phyloP scores from a whole-genome alignment of 2,797 vertebrate genomes.

The Megalops cyprinoides region DNA sequence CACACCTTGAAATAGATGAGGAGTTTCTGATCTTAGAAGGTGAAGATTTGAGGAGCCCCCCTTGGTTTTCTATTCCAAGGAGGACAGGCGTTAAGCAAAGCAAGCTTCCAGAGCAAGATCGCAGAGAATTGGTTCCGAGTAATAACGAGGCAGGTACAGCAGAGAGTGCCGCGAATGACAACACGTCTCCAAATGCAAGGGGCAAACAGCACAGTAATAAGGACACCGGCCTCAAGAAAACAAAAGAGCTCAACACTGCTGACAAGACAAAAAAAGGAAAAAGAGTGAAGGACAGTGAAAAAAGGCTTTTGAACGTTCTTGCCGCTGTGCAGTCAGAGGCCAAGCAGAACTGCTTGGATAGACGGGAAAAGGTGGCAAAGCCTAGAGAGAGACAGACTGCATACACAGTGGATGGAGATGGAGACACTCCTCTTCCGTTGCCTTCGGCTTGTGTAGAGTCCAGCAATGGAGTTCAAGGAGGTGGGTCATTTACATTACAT shows the following conservation, averaged over 20 bases:
- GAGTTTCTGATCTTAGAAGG: constrained; percentile 76
- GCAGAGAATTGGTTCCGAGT: neutral
- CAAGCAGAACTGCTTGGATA: neutral
- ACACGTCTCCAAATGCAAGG: neutral
- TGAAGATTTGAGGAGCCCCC: constrained; percentile 40
- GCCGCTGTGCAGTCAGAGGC: neutral
- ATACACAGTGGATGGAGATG: constrained; percentile 12
- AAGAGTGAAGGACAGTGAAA: constrained; percentile 36
- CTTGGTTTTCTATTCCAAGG: constrained; percentile 62
- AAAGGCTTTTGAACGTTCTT: constrained; percentile 3
- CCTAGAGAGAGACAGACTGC: constrained; percentile 7
- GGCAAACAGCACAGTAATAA: neutral
- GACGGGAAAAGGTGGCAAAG: constrained; percentile 9
- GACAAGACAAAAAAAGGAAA: constrained; percentile 42
- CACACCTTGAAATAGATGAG: constrained; percentile 63
- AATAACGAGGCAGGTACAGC: neutral
- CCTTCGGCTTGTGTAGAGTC: neutral
- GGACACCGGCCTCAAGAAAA: neutral
- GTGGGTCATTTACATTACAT: neutral
- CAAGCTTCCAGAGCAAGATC: neutral
- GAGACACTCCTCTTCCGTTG: neutral
- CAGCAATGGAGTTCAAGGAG: constrained; percentile 13
- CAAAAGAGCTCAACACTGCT: constrained; percentile 1
- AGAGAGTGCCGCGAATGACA: neutral
- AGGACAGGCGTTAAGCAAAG: constrained; percentile 35